phyloP scores from a whole-genome alignment of 1,140 invertebrate genomes.

The Rhyzopertha dominica region DNA sequence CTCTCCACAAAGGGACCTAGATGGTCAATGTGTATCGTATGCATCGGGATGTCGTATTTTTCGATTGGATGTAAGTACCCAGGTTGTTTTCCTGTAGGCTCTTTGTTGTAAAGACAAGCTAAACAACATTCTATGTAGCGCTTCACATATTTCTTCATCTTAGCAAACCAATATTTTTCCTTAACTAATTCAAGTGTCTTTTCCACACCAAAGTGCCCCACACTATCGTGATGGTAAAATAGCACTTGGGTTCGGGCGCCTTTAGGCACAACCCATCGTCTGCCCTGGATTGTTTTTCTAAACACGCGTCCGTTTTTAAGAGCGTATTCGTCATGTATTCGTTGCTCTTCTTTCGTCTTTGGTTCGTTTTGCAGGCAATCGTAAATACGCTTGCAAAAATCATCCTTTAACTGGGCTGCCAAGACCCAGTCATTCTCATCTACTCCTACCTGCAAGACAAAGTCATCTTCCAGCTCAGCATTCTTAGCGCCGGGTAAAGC shows the following conservation, averaged over 20 bases:
- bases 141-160: background rate
- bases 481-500: no score
- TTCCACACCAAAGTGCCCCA: background rate
- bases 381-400: background rate
- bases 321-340: background rate
- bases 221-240: background rate
- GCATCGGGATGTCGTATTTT: conserved; percentile 14
- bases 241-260: background rate
- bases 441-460: no score
- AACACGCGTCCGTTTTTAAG: background rate
- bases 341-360: background rate
- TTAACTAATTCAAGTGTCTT: background rate
- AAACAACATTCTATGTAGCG: conserved; percentile 8
- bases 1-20: conserved; percentile 20
- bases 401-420: conserved; percentile 2
- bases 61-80: conserved; percentile 14
- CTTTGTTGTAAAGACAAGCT: conserved; percentile 11
- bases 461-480: conserved; percentile 25
- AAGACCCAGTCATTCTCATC: conserved; percentile 1
- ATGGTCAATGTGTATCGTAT: conserved; percentile 24
- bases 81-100: conserved; percentile 6
- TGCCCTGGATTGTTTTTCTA: background rate
- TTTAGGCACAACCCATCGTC: conserved; percentile 6
- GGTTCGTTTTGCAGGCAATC: background rate
- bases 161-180: background rate